Base-by-base conservation (phyloP, 2,888 invertebrate species). In the Brenthis hecate region DNA sequence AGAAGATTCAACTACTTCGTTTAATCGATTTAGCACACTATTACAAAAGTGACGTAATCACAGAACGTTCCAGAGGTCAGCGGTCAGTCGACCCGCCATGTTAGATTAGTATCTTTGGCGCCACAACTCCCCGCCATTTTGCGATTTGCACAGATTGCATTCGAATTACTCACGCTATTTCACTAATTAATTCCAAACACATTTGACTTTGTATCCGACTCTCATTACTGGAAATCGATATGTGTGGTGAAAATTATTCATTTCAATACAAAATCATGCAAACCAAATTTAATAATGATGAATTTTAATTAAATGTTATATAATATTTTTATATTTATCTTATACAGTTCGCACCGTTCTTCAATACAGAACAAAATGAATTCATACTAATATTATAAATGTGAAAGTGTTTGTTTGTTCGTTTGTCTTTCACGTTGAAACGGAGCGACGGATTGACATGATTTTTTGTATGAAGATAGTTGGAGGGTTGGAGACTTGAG, bases 61-160 rank as follows among this genome's bases (percentile, higher is more conserved):
- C 76, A 76, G 77, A 78, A 76, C 78, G 75, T 78, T 77, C 76
- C 80, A 79, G 79, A 82, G 88, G 87, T 88, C 88, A 81, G 71
- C 81, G 85, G 85, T 84, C 87, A 85, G 78, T 83, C 83, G 84
- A 83, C 81, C 82, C 81, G 83, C 85, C 84, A 82, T 84, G 84
- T 82, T 83, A 86, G 89, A 89, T 89, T 76, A 72, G 79, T 87
- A 90, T 89, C 89, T 84, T 83, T 85, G 87, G 89, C 89, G 90
- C 89, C 90, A 86, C 83, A 84, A 81, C 80, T 81, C 79, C 79
- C 79, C 78, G 81, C 81, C 81, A 78, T 80, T 72, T 78, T 75
- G 76, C 79, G 81, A 86, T 85, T 88, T 84, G 82, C 82, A 83
- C 81, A 80, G 83, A 85, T 84, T 85, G 85, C 84, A 84, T 82